A percentile compares a stretch with the other conserved stretches of the same genome.
Conservation (phyloP, 2,888 invertebrate species). For the Agrochola lychnidis region DNA sequence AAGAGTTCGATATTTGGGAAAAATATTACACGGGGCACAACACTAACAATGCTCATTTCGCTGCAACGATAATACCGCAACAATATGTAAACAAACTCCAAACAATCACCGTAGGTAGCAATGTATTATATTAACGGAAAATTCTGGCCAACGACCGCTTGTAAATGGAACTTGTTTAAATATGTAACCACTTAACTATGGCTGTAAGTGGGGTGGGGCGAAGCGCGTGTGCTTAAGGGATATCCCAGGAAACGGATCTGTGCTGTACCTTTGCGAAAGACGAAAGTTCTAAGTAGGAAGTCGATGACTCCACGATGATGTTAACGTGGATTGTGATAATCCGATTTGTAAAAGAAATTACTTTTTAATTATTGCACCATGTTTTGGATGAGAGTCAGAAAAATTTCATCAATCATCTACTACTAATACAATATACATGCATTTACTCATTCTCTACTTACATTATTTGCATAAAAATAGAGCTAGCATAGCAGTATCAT, state of each 20-base stretch:
- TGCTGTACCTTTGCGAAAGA: conserved; percentile 79
- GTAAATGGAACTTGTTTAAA: conserved; percentile 85
- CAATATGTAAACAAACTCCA: conserved; percentile 48
- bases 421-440: too few species aligned
- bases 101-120: conserved; percentile 43
- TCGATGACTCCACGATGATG: conserved; percentile 67
- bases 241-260: conserved; percentile 85
- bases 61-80: conserved; percentile 47
- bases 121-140: conserved; percentile 65
- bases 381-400: background rate
- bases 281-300: conserved; percentile 88
- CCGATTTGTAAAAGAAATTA: background rate
- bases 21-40: conserved; percentile 48
- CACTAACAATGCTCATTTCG: conserved; percentile 57
- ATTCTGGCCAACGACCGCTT: conserved; percentile 81
- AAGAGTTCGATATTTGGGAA: conserved; percentile 47
- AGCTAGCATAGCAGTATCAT: background rate
- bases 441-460: too few species aligned
- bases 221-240: conserved; percentile 75
- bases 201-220: conserved; percentile 78
- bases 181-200: conserved; percentile 82
- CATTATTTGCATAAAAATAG: background rate
- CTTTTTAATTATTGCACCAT: conserved; percentile 5
- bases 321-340: conserved; percentile 69
- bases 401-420: background rate